Evolutionary conservation across 1,140 invertebrate species (phyloP), one percentile per base, ranked within the genome.

Genomic region (Drosophila nannoptera): DNA sequence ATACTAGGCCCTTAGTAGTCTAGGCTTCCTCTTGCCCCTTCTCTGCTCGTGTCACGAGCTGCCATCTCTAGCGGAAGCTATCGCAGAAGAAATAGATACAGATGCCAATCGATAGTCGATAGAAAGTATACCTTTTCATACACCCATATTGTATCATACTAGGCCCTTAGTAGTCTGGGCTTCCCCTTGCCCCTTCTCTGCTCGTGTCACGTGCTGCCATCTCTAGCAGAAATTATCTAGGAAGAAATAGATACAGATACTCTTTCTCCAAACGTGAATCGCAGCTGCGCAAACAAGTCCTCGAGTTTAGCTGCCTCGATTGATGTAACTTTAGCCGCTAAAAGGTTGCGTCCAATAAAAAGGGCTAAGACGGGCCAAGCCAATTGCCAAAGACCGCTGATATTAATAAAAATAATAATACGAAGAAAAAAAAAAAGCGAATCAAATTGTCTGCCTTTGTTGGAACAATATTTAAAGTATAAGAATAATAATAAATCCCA

Each of bases 401-500:
- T 22, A 36, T 22, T 22, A 22, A 22, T 22, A 22, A 22, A 22
- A 22, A 3, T 22, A 6, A 48, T 22, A 29, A 46, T 12, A 42
- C 12, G 16, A 43, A 38, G 8, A 43, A 40, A 33, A 14, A 56
- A 35, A 32, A 45, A 64, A 69, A 67, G 22, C 22, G 22, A 22
- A 66, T 53, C 49, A 64, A 60, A 65, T 70, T 54, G 68, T 64
- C 53, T 35, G 64, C 64, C 65, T 73, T 75, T 66, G 72, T 77
- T 75, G 77, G 62, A 81, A 86, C 77, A 84, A 84, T 84, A 81
- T 84, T 86, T 77, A 81, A 84, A 75, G 77, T 77, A 86, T 67
- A 69, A 81, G 66, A 83, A 86, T 86, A 86, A 86, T 86, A 84
- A 86, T 81, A 86, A 86, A 86, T 87, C 81, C 77, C 81, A 76